These are phyloP conservation scores for Calliopum simillimum DNA, from an alignment of 2,888 invertebrate genomes.

Conservation along the genomic window DNA sequence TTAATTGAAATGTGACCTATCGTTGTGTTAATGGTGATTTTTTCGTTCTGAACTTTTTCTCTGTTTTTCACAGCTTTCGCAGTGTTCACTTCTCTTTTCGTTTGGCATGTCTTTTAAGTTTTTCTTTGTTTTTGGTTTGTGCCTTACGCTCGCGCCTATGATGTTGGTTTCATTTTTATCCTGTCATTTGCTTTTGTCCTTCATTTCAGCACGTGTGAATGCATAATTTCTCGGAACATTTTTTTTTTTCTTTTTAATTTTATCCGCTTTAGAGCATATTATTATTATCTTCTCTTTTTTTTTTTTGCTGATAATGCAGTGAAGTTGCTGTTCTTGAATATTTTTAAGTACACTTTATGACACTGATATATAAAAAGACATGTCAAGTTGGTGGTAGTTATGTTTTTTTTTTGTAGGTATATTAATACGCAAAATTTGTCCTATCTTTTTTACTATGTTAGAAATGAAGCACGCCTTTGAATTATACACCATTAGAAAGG, in stretches of 20 bases:
- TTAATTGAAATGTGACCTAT: too few relatives aligned
- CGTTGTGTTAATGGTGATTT: neutral
- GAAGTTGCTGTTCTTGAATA: too few relatives aligned
- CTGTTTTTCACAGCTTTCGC: conserved; percentile 23
- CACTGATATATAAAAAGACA: too few relatives aligned
- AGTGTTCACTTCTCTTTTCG: conserved; percentile 11
- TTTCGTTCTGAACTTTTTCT: conserved; percentile 3
- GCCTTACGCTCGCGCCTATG: conserved; percentile 32
- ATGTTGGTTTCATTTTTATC: conserved; percentile 10
- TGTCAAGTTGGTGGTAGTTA: too few relatives aligned
- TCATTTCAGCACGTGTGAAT: conserved; percentile 16
- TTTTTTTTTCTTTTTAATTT: conserved; percentile 19
- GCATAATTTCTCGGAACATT: conserved; percentile 35
- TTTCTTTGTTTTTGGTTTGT: conserved; percentile 7
- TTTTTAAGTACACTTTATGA: too few relatives aligned
- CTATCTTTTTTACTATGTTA: too few relatives aligned
- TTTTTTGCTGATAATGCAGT: neutral
- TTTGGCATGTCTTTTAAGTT: neutral
- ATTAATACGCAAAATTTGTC: too few relatives aligned
- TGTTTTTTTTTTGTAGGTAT: too few relatives aligned
- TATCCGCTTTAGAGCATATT: too few relatives aligned
- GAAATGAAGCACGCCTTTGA: too few relatives aligned
- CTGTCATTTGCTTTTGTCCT: conserved; percentile 22
- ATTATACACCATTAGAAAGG: too few relatives aligned
- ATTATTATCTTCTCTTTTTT: conserved; percentile 2